Evolutionary conservation across 2,888 invertebrate species (phyloP), one percentile per base, ranked within the genome.

Genomic region (Allygus modestus): DNA sequence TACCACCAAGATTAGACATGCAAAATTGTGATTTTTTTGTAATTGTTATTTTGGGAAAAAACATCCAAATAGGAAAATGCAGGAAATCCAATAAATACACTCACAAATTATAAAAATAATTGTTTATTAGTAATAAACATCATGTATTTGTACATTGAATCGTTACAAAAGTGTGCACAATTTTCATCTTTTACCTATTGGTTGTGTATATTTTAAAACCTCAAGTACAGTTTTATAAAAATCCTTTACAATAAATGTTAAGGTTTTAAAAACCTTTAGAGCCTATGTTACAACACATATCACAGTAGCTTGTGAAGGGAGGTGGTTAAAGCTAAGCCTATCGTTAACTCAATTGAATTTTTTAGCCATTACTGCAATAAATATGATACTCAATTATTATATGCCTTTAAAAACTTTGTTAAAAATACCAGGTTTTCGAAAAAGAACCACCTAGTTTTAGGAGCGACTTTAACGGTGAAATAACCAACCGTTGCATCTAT

Each of bases 241-340:
- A 9, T 15, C 31, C 65, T 28, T 15, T 11, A 31, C 65, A 28
- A 11, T 31, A 28, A 17, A 65, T 31, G 31, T 11, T 15, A 28
- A 31, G 28, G 65, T 17, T 26, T 65, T 12, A 26, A 28, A 31
- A 28, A 23, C 26, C 23, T 65, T 65, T 15, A 65, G 28, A 65
- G 65, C 31, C 65, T 65, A 65, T 28, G 28, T 28, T 31, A 65
- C 65, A 65, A 65, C 65, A 65, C 31, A 1, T 65, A 65, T 65
- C 65, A 65, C 65, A 65, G 65, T 65, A 31, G 9, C 65, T 65
- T 17, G 28, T 65, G 31, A 65, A 65, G 65, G 31, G 65, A 65
- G 28, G 58, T 2, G 1, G 7, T n/a, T 11, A 5, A 65, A 65
- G 65, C 65, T 65, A 65, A 65, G 28, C 28, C 28, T 58, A 20